Evolutionary conservation across 2,888 invertebrate genomes (phyloP), one percentile per base, ranked within the genome.

Genomic region (Catocala nupta): DNA sequence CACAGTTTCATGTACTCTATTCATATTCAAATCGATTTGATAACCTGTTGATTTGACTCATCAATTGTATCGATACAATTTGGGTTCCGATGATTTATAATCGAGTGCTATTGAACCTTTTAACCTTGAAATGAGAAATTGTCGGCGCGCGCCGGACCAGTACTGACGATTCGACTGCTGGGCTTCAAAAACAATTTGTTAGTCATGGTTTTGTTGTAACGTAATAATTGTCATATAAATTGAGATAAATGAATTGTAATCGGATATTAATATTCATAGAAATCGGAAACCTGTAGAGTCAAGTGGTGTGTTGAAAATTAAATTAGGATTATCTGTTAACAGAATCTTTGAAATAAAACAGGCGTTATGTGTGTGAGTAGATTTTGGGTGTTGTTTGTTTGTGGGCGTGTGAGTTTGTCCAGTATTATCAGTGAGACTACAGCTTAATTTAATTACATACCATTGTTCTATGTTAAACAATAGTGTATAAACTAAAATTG

Each of bases 31-130:
- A 63, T 62, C 60, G 64, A 73, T 77, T 65, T 69, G 58, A 84
- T 83, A 85, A 90, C 89, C 87, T 88, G 89, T 86, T 84, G 83
- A 87, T 82, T 79, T 77, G 70, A 64, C 81, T 77, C 79, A 75
- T 84, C 84, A 80, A 83, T 83, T 78, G 59, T 65, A 71, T 55
- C 55, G 65, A 81, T 82, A 81, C 80, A 81, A 82, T 87, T 85
- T 81, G 71, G 75, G 71, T 74, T 77, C 75, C 75, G 78, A 84
- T 82, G 78, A 82, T 83, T 80, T 82, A 82, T 73, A 76, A 79
- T 81, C 72, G 64, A 68, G 54, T 70, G 68, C 78, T 79, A 81
- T 77, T 81, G 75, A 75, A 73, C 77, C 66, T 80, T 75, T 71
- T 78, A 70, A 73, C 77, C 80, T 81, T 78, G 71, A 65, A 60